Percentiles rank a stretch among this genome's conserved stretches.
Evolutionary conservation across 2,797 vertebrate species (phyloP).

Genomic region (Valencia hispanica): DNA sequence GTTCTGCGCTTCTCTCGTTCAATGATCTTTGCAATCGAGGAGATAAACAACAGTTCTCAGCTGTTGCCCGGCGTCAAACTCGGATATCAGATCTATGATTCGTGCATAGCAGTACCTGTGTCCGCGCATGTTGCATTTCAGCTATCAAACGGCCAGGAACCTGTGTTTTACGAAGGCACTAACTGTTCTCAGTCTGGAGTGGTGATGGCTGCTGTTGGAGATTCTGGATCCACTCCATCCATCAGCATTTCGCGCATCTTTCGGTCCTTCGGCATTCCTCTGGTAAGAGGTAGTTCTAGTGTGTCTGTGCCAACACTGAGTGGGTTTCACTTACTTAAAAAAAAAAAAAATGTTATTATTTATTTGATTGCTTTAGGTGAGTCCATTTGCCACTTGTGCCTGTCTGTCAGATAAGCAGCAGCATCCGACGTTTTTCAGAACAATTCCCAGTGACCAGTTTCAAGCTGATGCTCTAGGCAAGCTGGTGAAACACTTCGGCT

Average conservation of each 20-base stretch:
- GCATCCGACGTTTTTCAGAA: conserved; percentile 78
- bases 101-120: conserved; percentile 54
- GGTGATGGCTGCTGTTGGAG: conserved; percentile 63
- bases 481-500: conserved; percentile 71
- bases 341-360: background rate
- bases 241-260: conserved; percentile 53
- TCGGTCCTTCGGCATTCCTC: conserved; percentile 63
- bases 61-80: conserved; percentile 60
- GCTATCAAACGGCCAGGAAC: conserved; percentile 45
- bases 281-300: conserved; percentile 42
- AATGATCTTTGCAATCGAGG: conserved; percentile 65
- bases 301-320: background rate
- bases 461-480: conserved; percentile 73
- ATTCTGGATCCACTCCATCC: conserved; percentile 72
- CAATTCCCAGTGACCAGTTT: conserved; percentile 78
- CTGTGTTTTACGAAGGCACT: background rate
- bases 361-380: conserved; percentile 61
- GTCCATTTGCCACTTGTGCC: conserved; percentile 77
- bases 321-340: background rate
- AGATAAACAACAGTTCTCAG: conserved; percentile 66
- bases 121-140: conserved; percentile 54
- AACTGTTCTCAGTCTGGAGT: conserved; percentile 41
- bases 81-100: conserved; percentile 71
- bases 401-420: conserved; percentile 78
- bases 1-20: conserved; percentile 57